Evolutionary conservation across 92 coral and sea anemone species (phyloP).

Genomic region (Epizoanthus ramosus): DNA sequence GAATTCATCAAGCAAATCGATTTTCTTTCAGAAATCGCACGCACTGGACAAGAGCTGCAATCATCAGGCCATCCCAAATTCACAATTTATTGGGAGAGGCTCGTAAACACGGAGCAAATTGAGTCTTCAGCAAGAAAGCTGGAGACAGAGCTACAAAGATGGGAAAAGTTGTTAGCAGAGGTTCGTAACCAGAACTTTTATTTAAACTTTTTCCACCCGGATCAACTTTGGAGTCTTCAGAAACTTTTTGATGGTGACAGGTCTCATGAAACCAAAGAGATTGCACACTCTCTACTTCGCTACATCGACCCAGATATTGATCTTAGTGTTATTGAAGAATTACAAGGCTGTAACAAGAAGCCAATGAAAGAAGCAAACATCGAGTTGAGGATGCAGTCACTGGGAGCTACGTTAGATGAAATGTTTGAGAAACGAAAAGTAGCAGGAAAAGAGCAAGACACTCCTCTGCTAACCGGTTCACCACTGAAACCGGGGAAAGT

Average conservation of each 20-base stretch:
- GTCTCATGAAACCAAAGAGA: constrained; percentile 10
- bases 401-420: constrained; percentile 34
- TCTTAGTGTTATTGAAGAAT: neutral
- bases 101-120: constrained; percentile 48
- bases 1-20: constrained; percentile 64
- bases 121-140: constrained; percentile 33
- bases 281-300: constrained; percentile 41
- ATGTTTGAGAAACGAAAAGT: neutral
- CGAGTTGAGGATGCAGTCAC: constrained; percentile 17
- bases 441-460: neutral
- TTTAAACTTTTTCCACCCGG: constrained; percentile 71
- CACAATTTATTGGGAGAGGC: constrained; percentile 40
- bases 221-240: constrained; percentile 69
- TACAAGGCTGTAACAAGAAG: neutral
- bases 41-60: constrained; percentile 52
- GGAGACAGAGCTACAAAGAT: constrained; percentile 34
- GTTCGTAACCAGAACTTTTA: constrained; percentile 49
- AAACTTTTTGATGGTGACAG: constrained; percentile 51
- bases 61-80: constrained; percentile 65
- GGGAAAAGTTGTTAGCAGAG: constrained; percentile 47
- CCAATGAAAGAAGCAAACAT: constrained; percentile 4
- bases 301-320: constrained; percentile 33
- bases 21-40: constrained; percentile 57
- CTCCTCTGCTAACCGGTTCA: constrained; percentile 5
- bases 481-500: constrained; percentile 49